These are phyloP conservation scores for Nyleta sp. DNA, from an alignment of 2,888 invertebrate species.

Conservation along the genomic window DNA sequence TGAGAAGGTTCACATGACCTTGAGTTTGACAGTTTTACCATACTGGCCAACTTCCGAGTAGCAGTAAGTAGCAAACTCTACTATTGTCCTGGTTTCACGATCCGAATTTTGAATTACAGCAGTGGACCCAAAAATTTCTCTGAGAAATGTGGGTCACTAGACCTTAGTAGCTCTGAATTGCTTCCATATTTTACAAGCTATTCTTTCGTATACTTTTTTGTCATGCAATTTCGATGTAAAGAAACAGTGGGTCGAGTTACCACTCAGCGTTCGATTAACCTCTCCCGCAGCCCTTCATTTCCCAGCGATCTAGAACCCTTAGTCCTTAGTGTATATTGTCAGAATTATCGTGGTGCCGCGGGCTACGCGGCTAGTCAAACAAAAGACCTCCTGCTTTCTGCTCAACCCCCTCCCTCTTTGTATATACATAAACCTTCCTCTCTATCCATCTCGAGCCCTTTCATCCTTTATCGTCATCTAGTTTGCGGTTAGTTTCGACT, in stretches of 20 bases:
- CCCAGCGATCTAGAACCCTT: conserved; percentile 61
- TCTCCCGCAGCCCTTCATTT: conserved; percentile 69
- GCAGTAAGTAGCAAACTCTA: conserved; percentile 36
- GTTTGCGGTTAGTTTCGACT: conserved; percentile 54
- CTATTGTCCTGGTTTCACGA: conserved; percentile 52
- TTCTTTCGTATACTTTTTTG: conserved; percentile 35
- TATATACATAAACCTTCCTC: conserved; percentile 60
- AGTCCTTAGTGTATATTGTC: conserved; percentile 70
- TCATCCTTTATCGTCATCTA: conserved; percentile 66
- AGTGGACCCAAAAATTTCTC: conserved; percentile 47
- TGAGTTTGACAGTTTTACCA: conserved; percentile 33
- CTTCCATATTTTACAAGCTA: conserved; percentile 28
- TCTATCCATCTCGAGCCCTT: conserved; percentile 67
- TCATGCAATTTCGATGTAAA: conserved; percentile 55
- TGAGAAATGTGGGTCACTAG: conserved; percentile 59
- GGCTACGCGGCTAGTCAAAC: conserved; percentile 75
- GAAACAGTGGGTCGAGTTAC: conserved; percentile 54
- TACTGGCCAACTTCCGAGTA: conserved; percentile 56
- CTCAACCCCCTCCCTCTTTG: conserved; percentile 46
- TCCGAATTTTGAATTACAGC: conserved; percentile 42
- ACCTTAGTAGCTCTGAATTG: conserved; percentile 41
- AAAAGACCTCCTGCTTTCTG: conserved; percentile 72
- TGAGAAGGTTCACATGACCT: conserved; percentile 23
- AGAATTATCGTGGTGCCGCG: conserved; percentile 71
- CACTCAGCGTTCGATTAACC: conserved; percentile 74